Conservation (phyloP, 2,888 invertebrate genomes). For the Andrena praecox region DNA sequence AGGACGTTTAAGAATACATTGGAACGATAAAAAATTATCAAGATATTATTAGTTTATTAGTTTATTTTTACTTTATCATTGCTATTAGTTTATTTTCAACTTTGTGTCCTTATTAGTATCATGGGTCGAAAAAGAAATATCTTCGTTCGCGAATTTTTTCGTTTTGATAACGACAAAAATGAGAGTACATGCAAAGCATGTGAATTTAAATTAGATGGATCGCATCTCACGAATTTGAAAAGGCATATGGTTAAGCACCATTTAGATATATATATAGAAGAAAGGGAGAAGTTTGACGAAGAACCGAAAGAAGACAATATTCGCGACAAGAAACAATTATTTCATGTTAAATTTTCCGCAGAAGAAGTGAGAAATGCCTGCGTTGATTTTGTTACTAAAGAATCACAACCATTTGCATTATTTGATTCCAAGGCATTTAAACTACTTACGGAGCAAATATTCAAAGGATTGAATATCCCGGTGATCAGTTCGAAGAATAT, state of each 20-base stretch:
- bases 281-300: neutral
- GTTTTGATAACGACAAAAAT: no score
- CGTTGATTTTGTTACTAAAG: neutral
- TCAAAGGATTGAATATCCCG: neutral
- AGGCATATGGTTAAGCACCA: no score
- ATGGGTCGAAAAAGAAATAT: no score
- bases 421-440: neutral
- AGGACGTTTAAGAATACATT: neutral
- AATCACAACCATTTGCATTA: neutral
- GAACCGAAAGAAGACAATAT: no score
- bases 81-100: no score
- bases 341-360: neutral
- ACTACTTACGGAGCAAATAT: neutral
- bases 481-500: neutral
- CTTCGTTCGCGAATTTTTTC: no score
- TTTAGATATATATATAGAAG: no score
- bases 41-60: neutral
- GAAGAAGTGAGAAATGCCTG: conserved; percentile 9
- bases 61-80: no score
- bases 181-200: no score
- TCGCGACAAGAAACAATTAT: neutral
- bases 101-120: no score
- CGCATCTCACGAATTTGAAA: no score
- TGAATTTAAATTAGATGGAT: no score
- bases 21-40: neutral